phyloP scores from a whole-genome alignment of 2,113 vertebrate genomes.

The Dryoscopus gambensis region DNA sequence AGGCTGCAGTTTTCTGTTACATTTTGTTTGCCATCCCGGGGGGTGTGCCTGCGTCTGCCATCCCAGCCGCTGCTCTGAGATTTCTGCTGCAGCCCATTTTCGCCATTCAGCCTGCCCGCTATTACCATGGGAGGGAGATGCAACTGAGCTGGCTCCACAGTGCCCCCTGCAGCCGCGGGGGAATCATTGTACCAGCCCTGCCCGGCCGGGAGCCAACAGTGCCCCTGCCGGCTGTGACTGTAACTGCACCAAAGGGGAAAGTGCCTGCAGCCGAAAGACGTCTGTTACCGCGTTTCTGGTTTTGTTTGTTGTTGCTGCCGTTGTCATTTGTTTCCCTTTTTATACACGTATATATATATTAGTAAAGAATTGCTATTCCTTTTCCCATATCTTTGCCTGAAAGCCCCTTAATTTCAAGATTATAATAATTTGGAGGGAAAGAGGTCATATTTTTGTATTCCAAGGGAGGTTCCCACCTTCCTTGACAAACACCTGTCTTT shows the following conservation, averaged over 20 bases:
- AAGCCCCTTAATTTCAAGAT: neutral
- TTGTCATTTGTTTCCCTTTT: neutral
- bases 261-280: rapidly evolving
- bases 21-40: neutral
- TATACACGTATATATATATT: rapidly evolving
- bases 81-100: neutral
- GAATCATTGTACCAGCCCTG: rapidly evolving
- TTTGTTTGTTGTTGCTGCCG: too few relatives aligned
- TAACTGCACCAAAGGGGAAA: neutral
- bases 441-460: neutral
- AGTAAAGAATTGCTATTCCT: neutral
- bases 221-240: neutral
- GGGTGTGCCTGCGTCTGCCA: neutral
- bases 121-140: neutral
- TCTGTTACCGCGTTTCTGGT: rapidly evolving
- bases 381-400: neutral
- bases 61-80: rapidly evolving
- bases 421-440: neutral
- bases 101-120: rapidly evolving
- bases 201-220: rapidly evolving
- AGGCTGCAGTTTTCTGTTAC: neutral
- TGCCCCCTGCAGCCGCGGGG: rapidly evolving
- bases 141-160: rapidly evolving
- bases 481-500: neutral
- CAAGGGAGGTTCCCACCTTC: neutral